A percentile compares a stretch with the other conserved stretches of the same genome.
phyloP scores from a whole-genome alignment of 2,888 invertebrate genomes.

The Drosophila aldrichi region DNA sequence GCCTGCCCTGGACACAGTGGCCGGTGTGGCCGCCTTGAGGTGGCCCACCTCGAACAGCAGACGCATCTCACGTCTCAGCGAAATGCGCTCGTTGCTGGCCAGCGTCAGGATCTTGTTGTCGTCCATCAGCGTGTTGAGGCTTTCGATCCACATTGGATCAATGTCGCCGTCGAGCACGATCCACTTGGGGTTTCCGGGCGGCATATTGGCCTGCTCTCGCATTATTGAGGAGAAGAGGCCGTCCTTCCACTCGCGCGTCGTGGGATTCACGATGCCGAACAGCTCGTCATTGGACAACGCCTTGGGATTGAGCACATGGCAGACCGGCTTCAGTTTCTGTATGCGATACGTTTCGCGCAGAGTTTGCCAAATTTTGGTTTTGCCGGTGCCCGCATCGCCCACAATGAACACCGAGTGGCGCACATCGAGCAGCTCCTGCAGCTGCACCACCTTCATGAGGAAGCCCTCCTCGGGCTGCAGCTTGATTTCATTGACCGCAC shows the following conservation, averaged over 20 bases:
- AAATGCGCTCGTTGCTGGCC: constrained; percentile 97
- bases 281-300: constrained; percentile 97
- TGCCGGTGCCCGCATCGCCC: constrained; percentile 96
- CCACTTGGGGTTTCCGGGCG: constrained; percentile 95
- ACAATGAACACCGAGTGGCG: constrained; percentile 97
- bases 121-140: constrained; percentile 98
- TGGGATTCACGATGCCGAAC: constrained; percentile 96
- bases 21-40: constrained; percentile 96
- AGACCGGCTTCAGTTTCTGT: constrained; percentile 90
- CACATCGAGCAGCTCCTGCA: constrained; percentile 96
- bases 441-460: constrained; percentile 94
- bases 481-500: constrained; percentile 92
- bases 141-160: constrained; percentile 94
- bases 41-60: constrained; percentile 96
- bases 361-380: constrained; percentile 97
- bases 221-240: constrained; percentile 96
- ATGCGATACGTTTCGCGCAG: constrained; percentile 91
- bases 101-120: constrained; percentile 98
- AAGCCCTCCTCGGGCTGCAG: constrained; percentile 97
- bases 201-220: constrained; percentile 96
- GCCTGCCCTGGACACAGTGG: constrained; percentile 97
- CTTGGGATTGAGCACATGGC: constrained; percentile 96
- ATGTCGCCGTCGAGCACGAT: constrained; percentile 98
- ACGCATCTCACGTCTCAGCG: constrained; percentile 94
- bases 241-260: constrained; percentile 96